Base-by-base conservation (phyloP, 2,797 vertebrate genomes). In the Anguilla marmorata region DNA sequence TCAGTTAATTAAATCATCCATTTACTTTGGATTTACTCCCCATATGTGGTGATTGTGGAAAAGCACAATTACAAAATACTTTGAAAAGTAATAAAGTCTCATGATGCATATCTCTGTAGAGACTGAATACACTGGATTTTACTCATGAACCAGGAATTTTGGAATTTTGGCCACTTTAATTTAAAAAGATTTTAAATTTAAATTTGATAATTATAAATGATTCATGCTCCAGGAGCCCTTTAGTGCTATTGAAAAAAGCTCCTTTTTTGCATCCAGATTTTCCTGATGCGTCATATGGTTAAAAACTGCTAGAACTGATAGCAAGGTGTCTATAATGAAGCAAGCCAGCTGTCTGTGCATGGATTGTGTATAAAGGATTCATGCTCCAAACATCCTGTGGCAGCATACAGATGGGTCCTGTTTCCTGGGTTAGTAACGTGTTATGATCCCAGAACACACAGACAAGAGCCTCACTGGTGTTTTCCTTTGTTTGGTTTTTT, bases 331-430 rank as follows among this genome's bases (percentile, higher is more conserved):
- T 79, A 19, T 4, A 41, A 21, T 21, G 45, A 79, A 45, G 41
- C 50, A 21, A 82, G 37, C 7, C 79, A 48, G 45, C 45, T 50
- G 74, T 45, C 45, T 48, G 4, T 21, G 21, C 21, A 37, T 76
- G 79, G 45, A 27, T 33, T 45, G 45, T 24, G 19, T 30, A 82
- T 37, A n/a, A 72, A 69, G 3, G 50, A 69, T 66, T 69, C 45
- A 74, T 86, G 48, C 63, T 52, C 72, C 14, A 24, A 66, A 69
- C 72, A 87, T 79, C 85, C 63, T 86, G 41, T 72, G 41, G 48
- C 86, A 79, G 86, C 54, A 33, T 30, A 37, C 56, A 79, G 30
- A 79, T 76, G 72, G 14, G 72, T 54, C 33, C 33, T 56, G 50
- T 37, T 86, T 63, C 60, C 56, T 66, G 52, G 56, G 69, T 58